Evolutionary conservation across 2,888 invertebrate species (phyloP).

Genomic region (Smittia aterrima): DNA sequence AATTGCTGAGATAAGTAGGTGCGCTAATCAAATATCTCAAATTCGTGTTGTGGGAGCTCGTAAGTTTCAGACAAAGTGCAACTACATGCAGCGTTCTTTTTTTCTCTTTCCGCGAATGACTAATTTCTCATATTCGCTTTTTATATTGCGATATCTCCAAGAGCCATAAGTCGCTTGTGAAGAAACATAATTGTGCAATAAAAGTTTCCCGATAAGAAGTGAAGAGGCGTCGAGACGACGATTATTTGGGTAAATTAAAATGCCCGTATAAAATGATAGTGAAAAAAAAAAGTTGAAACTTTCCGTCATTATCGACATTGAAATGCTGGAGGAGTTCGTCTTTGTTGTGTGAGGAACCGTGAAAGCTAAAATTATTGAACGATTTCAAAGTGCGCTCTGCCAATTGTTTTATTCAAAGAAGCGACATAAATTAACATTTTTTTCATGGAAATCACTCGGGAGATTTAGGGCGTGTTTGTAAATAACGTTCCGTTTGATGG

Average conservation of each 20-base stretch:
- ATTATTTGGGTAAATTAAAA: conserved; percentile 9
- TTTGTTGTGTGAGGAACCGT: not conserved
- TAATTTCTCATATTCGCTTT: not conserved
- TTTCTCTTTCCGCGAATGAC: not conserved
- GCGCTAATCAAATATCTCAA: not conserved
- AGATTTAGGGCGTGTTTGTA: conserved; percentile 34
- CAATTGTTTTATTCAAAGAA: conserved; percentile 28
- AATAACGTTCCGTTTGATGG: conserved; percentile 38
- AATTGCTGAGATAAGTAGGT: not conserved
- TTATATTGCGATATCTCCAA: not conserved
- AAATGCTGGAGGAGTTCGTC: not conserved
- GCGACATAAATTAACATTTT: conserved; percentile 33
- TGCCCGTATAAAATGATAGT: conserved; percentile 11
- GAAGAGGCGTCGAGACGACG: not conserved
- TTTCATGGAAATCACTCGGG: not conserved
- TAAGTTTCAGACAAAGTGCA: not conserved
- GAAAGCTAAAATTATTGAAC: not conserved
- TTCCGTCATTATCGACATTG: not conserved
- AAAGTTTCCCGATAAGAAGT: conserved; percentile 1
- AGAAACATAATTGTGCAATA: not conserved
- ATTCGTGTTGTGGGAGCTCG: not conserved
- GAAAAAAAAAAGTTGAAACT: not conserved
- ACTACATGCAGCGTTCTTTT: conserved; percentile 15
- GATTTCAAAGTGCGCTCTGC: not conserved
- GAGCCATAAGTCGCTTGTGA: not conserved